Percentiles rank a stretch among this genome's conserved stretches.
Evolutionary conservation across 2,797 vertebrate species (phyloP).

Genomic region (Eremophila alpestris): DNA sequence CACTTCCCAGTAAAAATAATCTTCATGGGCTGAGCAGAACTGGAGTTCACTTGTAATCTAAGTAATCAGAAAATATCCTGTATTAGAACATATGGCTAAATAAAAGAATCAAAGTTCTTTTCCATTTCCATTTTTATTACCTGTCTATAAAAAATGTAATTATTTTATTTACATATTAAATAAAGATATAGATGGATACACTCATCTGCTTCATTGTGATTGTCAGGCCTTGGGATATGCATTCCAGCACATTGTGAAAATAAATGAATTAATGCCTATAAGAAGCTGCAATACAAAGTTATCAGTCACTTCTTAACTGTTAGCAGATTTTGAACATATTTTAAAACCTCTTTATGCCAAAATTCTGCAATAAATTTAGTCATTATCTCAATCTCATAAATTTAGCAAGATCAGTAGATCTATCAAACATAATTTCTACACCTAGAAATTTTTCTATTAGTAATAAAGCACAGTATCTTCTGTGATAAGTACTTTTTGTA

Average conservation of each 20-base stretch:
- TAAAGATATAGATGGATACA: neutral
- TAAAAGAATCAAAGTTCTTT: neutral
- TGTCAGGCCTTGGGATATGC: neutral
- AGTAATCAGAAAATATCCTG: neutral
- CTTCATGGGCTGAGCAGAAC: neutral
- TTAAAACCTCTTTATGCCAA: neutral
- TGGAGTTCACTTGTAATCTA: neutral
- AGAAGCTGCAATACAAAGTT: neutral
- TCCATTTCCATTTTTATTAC: neutral
- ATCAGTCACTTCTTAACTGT: neutral
- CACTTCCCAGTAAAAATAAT: neutral
- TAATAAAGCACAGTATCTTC: neutral
- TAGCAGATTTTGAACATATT: neutral
- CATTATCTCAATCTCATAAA: neutral
- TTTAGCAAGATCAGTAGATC: neutral
- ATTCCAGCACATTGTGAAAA: neutral
- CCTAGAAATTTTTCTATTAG: neutral
- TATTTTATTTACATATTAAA: neutral
- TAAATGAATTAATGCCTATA: neutral
- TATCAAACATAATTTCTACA: neutral
- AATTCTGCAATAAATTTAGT: neutral
- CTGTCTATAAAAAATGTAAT: neutral
- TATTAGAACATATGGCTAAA: neutral
- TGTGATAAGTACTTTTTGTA: neutral
- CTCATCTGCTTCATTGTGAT: neutral